These are phyloP conservation scores for Panzeria rudis DNA, from an alignment of 2,888 invertebrate species.

Conservation along the genomic window DNA sequence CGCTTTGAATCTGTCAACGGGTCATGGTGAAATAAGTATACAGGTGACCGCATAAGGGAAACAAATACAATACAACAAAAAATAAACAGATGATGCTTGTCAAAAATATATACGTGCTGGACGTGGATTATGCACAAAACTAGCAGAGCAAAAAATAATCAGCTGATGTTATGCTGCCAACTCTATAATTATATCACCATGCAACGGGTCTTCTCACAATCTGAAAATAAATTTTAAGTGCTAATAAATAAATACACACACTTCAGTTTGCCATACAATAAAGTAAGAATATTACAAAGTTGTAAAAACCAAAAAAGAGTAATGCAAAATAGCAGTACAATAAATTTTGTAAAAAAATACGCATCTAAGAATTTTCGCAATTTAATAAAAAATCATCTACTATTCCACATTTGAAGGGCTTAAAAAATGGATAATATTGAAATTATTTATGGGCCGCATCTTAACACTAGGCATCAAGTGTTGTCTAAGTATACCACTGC, in stretches of 20 bases:
- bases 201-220: too few relatives aligned
- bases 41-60: too few relatives aligned
- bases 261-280: not conserved
- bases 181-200: too few relatives aligned
- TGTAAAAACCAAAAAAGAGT: not conserved
- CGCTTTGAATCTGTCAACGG: too few relatives aligned
- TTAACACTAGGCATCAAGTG: slow-evolving; percentile 78
- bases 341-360: not conserved
- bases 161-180: too few relatives aligned
- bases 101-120: too few relatives aligned
- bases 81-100: too few relatives aligned
- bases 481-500: slow-evolving; percentile 85
- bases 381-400: not conserved
- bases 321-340: not conserved
- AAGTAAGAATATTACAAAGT: not conserved
- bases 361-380: not conserved
- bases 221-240: not conserved
- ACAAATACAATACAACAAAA: too few relatives aligned
- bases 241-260: not conserved
- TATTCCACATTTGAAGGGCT: not conserved
- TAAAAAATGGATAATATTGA: slow-evolving; percentile 72
- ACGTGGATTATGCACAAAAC: too few relatives aligned
- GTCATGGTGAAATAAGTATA: too few relatives aligned
- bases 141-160: too few relatives aligned
- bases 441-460: slow-evolving; percentile 62